A percentile compares a stretch with the other conserved stretches of the same genome.
Evolutionary conservation across 2,797 vertebrate species (phyloP).

Genomic region (Stomatorhinus walkeri): DNA sequence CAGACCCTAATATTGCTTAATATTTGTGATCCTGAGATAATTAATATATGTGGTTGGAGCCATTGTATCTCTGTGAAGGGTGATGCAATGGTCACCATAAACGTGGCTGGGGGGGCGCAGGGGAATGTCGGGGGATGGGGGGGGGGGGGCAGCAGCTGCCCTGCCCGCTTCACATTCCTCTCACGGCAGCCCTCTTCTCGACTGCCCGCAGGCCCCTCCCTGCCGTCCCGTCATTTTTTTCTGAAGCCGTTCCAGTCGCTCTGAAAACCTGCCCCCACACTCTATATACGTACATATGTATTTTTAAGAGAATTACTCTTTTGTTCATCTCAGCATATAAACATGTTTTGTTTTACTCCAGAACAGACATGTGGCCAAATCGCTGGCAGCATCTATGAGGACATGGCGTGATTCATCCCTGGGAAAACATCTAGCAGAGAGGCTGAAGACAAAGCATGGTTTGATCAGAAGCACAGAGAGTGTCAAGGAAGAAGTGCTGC

Average conservation of each 20-base stretch:
- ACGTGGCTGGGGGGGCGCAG: not conserved
- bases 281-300: not conserved
- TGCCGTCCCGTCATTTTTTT: not conserved
- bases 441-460: not conserved
- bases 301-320: not conserved
- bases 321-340: not conserved
- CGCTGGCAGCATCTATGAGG: not conserved
- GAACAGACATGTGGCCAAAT: not conserved
- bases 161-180: slow-evolving; percentile 18
- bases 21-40: not conserved
- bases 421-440: not conserved
- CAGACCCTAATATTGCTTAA: not conserved
- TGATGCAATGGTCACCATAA: not conserved
- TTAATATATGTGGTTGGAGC: not conserved
- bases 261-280: not conserved
- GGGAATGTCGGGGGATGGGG: not conserved
- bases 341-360: not conserved
- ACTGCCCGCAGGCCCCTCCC: not conserved
- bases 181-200: slow-evolving; percentile 1
- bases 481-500: not conserved
- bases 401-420: not conserved
- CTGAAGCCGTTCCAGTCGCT: not conserved
- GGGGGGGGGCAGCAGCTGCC: slow-evolving; percentile 1
- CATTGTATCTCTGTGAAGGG: not conserved
- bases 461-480: not conserved